Evolutionary conservation across 2,113 vertebrate species (phyloP).

Genomic region (Spizaetus ornatus): DNA sequence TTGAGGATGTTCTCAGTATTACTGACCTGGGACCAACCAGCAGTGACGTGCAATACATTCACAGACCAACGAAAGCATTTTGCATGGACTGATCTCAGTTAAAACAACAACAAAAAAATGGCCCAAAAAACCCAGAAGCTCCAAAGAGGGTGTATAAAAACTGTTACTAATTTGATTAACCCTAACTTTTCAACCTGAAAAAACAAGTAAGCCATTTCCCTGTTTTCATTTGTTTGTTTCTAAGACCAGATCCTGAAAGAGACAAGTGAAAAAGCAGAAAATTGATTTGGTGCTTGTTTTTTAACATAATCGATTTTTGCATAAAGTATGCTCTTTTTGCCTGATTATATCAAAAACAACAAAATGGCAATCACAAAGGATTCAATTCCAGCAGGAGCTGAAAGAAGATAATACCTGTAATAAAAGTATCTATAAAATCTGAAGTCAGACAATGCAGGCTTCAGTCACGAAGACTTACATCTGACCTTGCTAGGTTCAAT

Average conservation of each 20-base stretch:
- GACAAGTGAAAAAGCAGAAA: neutral
- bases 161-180: neutral
- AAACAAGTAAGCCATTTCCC: neutral
- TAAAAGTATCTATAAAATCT: neutral
- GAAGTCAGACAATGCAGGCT: neutral
- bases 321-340: neutral
- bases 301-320: neutral
- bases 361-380: neutral
- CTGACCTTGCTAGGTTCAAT: neutral
- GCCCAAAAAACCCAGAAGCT: neutral
- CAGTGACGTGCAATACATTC: rapidly evolving
- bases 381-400: neutral
- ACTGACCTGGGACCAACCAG: neutral
- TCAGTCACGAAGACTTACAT: neutral
- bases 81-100: neutral
- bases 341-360: neutral
- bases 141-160: neutral
- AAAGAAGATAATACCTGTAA: neutral
- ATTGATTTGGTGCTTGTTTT: neutral
- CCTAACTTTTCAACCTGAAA: neutral
- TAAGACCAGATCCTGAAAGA: neutral
- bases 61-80: neutral
- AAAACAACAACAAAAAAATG: neutral
- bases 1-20: neutral
- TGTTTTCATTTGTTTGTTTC: neutral